Percentiles rank a stretch among this genome's conserved stretches.
Evolutionary conservation across 2,113 vertebrate genomes (phyloP).

Genomic region (Lepus europaeus): DNA sequence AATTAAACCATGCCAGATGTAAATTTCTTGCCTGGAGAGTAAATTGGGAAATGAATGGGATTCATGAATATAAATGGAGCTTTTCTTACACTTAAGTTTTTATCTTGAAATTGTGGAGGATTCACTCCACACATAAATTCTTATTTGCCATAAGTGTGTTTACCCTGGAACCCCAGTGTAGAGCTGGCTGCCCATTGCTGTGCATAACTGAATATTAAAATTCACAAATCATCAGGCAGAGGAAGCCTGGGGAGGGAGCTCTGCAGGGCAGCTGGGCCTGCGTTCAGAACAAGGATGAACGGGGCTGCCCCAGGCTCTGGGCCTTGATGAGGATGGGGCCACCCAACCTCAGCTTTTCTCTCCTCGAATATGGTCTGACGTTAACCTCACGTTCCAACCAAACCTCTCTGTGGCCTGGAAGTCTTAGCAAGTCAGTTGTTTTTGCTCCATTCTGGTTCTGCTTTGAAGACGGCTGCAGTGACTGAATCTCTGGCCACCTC

Average conservation of each 20-base stretch:
- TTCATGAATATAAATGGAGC: slow-evolving; percentile 84
- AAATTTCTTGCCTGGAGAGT: slow-evolving; percentile 74
- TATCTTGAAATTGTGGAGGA: slow-evolving; percentile 52
- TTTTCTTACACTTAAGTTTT: slow-evolving; percentile 69
- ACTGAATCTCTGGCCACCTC: not conserved
- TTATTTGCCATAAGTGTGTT: slow-evolving; percentile 73
- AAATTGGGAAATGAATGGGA: slow-evolving; percentile 57
- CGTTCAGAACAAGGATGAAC: not conserved
- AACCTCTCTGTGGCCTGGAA: not conserved
- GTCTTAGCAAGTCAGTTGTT: slow-evolving; percentile 10
- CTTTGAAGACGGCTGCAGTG: not conserved
- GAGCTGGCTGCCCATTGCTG: slow-evolving; percentile 33
- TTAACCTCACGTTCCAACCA: not conserved
- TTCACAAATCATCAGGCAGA: not conserved
- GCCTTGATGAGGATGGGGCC: not conserved
- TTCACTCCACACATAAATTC: slow-evolving; percentile 59
- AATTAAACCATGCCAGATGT: slow-evolving; percentile 79
- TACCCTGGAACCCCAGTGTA: slow-evolving; percentile 12
- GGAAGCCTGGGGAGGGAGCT: not conserved
- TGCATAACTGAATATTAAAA: slow-evolving; percentile 64
- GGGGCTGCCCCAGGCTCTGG: not conserved
- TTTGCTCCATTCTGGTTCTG: not conserved
- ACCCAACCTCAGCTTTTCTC: not conserved
- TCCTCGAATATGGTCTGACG: not conserved
- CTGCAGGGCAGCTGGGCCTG: rapidly evolving